Conservation (phyloP, 1,140 invertebrate genomes). For the Akabosia matsudoensis region DNA sequence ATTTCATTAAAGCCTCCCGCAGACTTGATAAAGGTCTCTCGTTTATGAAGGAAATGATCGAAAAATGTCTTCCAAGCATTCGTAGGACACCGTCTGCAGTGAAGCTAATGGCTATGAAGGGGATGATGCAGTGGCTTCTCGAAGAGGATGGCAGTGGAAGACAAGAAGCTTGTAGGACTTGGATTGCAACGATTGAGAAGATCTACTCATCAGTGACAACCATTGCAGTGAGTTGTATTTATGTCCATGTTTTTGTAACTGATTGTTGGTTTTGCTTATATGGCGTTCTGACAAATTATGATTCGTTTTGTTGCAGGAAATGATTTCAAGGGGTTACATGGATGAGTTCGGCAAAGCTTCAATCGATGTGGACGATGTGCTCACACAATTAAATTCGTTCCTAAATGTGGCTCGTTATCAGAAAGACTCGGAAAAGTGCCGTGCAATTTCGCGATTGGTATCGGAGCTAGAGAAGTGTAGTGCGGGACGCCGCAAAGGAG, state of each 20-base stretch:
- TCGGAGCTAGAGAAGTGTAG: neutral
- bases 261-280: neutral
- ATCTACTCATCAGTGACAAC: too few relatives aligned
- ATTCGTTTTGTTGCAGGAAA: neutral
- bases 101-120: neutral
- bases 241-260: neutral
- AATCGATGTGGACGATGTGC: neutral
- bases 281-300: neutral
- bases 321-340: neutral
- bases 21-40: neutral
- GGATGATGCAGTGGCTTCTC: neutral
- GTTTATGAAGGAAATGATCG: neutral
- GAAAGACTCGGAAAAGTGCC: neutral
- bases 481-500: neutral
- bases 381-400: neutral
- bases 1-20: neutral
- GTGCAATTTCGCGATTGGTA: neutral
- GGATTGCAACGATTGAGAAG: neutral
- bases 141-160: neutral
- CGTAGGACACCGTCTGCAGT: neutral
- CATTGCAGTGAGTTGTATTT: neutral
- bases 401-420: neutral
- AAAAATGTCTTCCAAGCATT: neutral
- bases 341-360: neutral
- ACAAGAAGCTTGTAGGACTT: neutral